These are phyloP conservation scores for Phengaris arion DNA, from an alignment of 2,888 invertebrate species.

Conservation along the genomic window DNA sequence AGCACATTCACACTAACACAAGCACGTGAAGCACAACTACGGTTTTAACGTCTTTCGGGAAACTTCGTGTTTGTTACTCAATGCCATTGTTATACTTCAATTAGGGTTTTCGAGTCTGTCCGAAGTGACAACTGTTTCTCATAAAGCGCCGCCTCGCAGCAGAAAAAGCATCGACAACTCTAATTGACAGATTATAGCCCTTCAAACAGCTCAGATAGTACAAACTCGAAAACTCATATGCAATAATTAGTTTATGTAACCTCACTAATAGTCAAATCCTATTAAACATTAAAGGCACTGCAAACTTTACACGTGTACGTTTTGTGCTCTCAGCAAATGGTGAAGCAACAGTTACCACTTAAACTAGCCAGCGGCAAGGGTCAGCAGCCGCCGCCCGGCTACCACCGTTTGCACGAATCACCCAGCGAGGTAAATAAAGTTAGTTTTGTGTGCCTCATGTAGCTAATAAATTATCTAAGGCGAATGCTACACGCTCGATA, in stretches of 20 bases:
- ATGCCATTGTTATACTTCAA: no score
- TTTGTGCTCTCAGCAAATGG: constrained; percentile 59
- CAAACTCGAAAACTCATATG: no score
- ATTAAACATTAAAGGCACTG: not conserved
- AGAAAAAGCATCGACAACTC: no score
- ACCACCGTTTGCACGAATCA: constrained; percentile 69
- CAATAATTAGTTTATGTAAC: no score
- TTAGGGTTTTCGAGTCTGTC: no score
- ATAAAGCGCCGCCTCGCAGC: no score
- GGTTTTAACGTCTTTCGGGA: no score
- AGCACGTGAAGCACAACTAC: not conserved
- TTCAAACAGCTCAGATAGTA: not conserved
- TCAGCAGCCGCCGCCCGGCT: constrained; percentile 71
- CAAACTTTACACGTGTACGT: not conserved
- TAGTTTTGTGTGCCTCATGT: constrained; percentile 28
- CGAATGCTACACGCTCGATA: not conserved
- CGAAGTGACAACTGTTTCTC: no score
- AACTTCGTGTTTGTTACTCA: not conserved
- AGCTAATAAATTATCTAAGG: not conserved
- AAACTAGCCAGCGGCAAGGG: constrained; percentile 85
- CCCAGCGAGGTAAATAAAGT: constrained; percentile 60
- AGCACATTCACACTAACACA: not conserved
- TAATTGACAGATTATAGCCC: not conserved
- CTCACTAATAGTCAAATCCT: not conserved
- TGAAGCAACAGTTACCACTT: constrained; percentile 94